Evolutionary conservation across 1,140 invertebrate genomes (phyloP), one percentile per base, ranked within the genome.

Genomic region (Araneus ventricosus): DNA sequence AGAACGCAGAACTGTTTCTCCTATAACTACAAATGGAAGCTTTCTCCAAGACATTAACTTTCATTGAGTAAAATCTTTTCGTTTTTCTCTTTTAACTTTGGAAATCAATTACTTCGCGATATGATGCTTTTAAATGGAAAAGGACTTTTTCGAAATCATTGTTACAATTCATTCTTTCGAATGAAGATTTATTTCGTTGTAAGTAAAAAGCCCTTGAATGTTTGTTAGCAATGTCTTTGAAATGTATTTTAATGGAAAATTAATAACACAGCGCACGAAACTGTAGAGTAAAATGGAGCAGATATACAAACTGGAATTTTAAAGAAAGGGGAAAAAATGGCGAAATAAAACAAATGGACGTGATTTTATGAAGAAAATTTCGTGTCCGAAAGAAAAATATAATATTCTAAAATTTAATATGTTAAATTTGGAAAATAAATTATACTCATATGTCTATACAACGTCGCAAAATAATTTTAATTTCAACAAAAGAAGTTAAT

Each of bases 1-100:
- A 37, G 30, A 34, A 37, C 20, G 70, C 37, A 75, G 70, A 14
- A 37, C 4, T 70, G 20, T 24, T 22, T n/a, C 45, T 61, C 24
- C 59, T 61, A n/a, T 5, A 75, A 63, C 70, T 34, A 14, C 10
- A 17, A 75, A 37, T 34, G 20, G 70, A 10, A 22, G 70, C 27
- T 37, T 37, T 75, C 70, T 75, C 70, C 14, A 75, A 14, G 70
- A 75, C 70, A 75, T 75, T 75, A 75, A 75, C 70, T 75, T 75
- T 75, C 70, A 75, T 75, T 75, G 4, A 22, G 27, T 5, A 4
- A 17, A 22, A 75, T 75, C 30, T 75, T 75, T 75, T 75, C 70
- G 30, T 37, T 75, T 63, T 75, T 22, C 30, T 37, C 70, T 75
- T 75, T 75, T 37, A 34, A 37, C 30, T 75, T 75, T 75, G 27